Conservation (phyloP, 1,140 invertebrate species). For the Tetramorium parvispinum region DNA sequence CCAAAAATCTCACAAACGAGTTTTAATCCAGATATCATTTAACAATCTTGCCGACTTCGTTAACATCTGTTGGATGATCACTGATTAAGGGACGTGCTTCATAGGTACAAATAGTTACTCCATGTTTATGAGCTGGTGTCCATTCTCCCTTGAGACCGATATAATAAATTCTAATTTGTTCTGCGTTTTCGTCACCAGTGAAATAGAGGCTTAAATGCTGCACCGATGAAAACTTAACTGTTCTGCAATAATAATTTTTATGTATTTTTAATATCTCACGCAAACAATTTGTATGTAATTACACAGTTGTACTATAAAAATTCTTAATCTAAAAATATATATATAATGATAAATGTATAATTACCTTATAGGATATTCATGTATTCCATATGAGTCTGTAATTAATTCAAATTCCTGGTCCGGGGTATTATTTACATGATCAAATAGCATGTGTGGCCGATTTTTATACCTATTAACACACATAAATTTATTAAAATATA, state of each 20-base stretch:
- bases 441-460: constrained; percentile 96
- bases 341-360: constrained; percentile 70
- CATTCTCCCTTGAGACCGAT: constrained; percentile 98
- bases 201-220: constrained; percentile 96
- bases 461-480: constrained; percentile 93
- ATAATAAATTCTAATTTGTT: constrained; percentile 95
- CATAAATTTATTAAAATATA: constrained; percentile 10
- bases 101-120: constrained; percentile 96
- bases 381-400: constrained; percentile 90
- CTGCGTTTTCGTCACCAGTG: constrained; percentile 94
- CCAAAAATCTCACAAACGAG: not conserved
- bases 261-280: not conserved
- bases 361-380: constrained; percentile 96
- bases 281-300: not conserved
- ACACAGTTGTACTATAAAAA: not conserved
- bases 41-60: constrained; percentile 37
- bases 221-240: constrained; percentile 96
- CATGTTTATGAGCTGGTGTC: constrained; percentile 92
- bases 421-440: constrained; percentile 90
- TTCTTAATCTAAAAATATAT: constrained; percentile 43
- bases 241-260: constrained; percentile 76
- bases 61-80: constrained; percentile 88
- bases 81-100: constrained; percentile 93
- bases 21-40: constrained; percentile 51
- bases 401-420: constrained; percentile 97